phyloP scores from a whole-genome alignment of 2,888 invertebrate species.

The Steinernema scapterisci region DNA sequence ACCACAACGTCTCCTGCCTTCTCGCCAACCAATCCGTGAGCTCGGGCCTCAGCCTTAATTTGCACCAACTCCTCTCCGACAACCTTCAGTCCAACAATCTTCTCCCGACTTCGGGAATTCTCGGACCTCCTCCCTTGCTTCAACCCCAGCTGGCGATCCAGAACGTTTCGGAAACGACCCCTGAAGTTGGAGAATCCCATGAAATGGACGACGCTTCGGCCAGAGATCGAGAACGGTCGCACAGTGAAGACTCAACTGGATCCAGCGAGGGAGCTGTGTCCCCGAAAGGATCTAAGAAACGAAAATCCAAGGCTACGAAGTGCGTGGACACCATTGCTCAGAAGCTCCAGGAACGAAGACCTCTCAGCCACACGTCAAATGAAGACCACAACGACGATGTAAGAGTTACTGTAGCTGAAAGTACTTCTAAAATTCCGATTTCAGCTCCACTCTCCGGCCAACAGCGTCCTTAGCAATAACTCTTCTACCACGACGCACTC shows the following conservation, averaged over 20 bases:
- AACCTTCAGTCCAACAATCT: constrained; percentile 34
- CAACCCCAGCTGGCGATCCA: constrained; percentile 21
- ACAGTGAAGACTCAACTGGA: constrained; percentile 14
- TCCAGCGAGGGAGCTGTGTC: constrained; percentile 39
- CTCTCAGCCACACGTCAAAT: constrained; percentile 43
- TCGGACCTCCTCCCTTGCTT: background rate
- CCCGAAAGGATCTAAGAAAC: constrained; percentile 71
- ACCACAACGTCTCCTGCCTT: constrained; percentile 49
- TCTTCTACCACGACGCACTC: constrained; percentile 39
- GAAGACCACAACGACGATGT: constrained; percentile 50
- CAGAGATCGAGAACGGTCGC: background rate
- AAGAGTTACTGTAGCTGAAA: no score
- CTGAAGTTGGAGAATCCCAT: background rate
- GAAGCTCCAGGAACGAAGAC: constrained; percentile 42
- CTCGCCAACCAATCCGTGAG: constrained; percentile 48
- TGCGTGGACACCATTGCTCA: constrained; percentile 72
- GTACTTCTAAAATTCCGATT: background rate
- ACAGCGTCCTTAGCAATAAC: constrained; percentile 33
- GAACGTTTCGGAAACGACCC: background rate
- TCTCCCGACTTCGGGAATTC: constrained; percentile 9
- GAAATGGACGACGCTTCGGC: background rate
- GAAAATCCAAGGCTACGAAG: constrained; percentile 85
- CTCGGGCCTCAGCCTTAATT: constrained; percentile 41
- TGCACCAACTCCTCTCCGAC: constrained; percentile 31
- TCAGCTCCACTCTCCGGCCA: constrained; percentile 43